These are phyloP conservation scores for Periophthalmodon schlosseri DNA, from an alignment of 2,113 vertebrate species.

Conservation along the genomic window DNA sequence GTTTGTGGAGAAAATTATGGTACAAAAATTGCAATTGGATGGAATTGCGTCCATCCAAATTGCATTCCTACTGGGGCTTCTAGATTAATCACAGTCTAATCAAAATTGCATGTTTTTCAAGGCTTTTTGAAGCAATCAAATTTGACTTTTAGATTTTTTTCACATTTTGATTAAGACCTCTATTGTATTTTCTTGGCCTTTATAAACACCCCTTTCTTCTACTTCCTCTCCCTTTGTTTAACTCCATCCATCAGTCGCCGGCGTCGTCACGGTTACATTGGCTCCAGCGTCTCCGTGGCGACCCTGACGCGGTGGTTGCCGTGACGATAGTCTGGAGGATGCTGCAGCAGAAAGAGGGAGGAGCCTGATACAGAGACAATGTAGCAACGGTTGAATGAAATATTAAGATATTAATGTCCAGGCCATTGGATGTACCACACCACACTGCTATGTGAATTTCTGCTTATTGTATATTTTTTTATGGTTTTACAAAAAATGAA, in stretches of 20 bases:
- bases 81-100: too few relatives aligned
- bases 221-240: constrained; percentile 4
- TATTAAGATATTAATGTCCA: constrained; percentile 17
- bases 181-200: constrained; percentile 1
- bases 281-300: constrained; percentile 68
- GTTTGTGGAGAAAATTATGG: too few relatives aligned
- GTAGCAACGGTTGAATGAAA: constrained; percentile 32
- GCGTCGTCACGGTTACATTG: constrained; percentile 44
- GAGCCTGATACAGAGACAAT: constrained; percentile 12
- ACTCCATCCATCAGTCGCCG: constrained; percentile 53
- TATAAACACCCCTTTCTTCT: constrained; percentile 29
- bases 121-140: too few relatives aligned
- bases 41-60: too few relatives aligned
- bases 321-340: constrained; percentile 20
- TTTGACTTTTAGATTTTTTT: too few relatives aligned
- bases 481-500: too few relatives aligned
- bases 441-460: background rate
- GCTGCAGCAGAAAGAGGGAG: background rate
- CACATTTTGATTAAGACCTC: too few relatives aligned
- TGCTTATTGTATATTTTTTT: background rate
- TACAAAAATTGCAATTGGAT: too few relatives aligned
- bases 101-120: too few relatives aligned
- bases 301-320: constrained; percentile 54
- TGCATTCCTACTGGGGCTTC: too few relatives aligned
- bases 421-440: background rate